Evolutionary conservation across 2,113 vertebrate species (phyloP).

Genomic region (Dasyurus viverrinus): DNA sequence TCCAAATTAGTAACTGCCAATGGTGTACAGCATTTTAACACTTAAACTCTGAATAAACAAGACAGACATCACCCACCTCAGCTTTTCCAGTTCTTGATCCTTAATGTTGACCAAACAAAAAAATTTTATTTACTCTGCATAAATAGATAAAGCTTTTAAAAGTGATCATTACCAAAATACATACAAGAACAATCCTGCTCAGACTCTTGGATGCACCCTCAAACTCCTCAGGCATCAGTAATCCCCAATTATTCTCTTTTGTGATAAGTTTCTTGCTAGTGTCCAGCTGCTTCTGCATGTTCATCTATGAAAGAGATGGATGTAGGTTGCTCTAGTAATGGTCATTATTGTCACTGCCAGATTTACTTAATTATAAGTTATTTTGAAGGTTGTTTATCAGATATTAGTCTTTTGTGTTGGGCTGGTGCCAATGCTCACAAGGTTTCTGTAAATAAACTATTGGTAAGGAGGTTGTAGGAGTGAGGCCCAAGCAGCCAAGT

Average conservation of each 20-base stretch:
- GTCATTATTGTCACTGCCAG: constrained; percentile 97
- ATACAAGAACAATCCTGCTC: constrained; percentile 77
- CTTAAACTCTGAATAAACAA: neutral
- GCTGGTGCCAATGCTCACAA: constrained; percentile 88
- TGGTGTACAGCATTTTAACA: neutral
- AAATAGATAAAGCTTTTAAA: constrained; percentile 78
- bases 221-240: constrained; percentile 18
- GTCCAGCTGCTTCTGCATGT: constrained; percentile 65
- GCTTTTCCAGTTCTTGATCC: constrained; percentile 17
- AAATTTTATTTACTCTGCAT: constrained; percentile 73
- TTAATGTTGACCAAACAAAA: constrained; percentile 61
- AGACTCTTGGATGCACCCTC: constrained; percentile 41
- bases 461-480: constrained; percentile 81
- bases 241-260: constrained; percentile 50
- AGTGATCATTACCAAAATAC: constrained; percentile 78
- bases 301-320: constrained; percentile 54
- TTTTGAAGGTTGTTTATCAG: constrained; percentile 97
- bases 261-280: constrained; percentile 59
- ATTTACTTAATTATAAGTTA: constrained; percentile 97
- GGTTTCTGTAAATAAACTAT: constrained; percentile 82
- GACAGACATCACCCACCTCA: neutral
- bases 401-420: constrained; percentile 92
- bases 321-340: constrained; percentile 81
- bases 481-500: constrained; percentile 78
- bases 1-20: constrained; percentile 17